Base-by-base conservation (phyloP, 1,140 invertebrate genomes). In the Drosophila micromelanica region DNA sequence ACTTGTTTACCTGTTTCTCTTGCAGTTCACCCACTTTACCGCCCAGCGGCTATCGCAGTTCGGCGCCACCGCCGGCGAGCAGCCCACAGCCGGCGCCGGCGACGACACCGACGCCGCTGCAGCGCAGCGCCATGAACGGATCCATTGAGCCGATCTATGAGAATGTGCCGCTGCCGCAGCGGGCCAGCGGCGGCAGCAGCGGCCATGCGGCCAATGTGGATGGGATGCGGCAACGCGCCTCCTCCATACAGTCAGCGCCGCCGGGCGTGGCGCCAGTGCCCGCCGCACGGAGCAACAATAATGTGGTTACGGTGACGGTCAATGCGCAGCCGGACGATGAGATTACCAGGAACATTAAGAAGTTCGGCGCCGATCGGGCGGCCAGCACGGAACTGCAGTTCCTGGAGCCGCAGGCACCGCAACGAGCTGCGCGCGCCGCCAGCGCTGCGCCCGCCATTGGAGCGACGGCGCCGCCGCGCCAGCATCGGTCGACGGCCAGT, bases 91-190 rank as follows among this genome's bases (percentile, higher is more conserved):
- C 84, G 30, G 65, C 74, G 9, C 35, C 62, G 8, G 8, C 76
- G 0, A 46, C 67, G 23, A 74, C 90, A 2, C 69, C 89, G 11
- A 69, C 69, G 6, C 81, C 81, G 0, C 13, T 91, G 45, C 91
- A 92, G 46, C 84, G 90, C 0, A 90, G 73, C 51, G 74, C 76
- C 2, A 80, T 89, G 27, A 92, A 89, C 13, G 91, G 90, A 6
- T 92, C 91, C 5, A 90, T 91, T 17, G 96, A 96, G 86, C 96
- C 96, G 1, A 96, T 96, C 63, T 96, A 96, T 87, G 96, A 96
- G 86, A 96, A 96, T 69, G 95, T 96, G 7, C 95, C 95, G 8
- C 76, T 95, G 20, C 93, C 94, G 0, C 95, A 94, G 92, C 94
- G 94, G 59, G 94, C 92, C 11, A 85, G 73, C 5, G 75, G 69